Conservation (phyloP, 2,113 vertebrate genomes). For the Pleuronectes platessa region DNA sequence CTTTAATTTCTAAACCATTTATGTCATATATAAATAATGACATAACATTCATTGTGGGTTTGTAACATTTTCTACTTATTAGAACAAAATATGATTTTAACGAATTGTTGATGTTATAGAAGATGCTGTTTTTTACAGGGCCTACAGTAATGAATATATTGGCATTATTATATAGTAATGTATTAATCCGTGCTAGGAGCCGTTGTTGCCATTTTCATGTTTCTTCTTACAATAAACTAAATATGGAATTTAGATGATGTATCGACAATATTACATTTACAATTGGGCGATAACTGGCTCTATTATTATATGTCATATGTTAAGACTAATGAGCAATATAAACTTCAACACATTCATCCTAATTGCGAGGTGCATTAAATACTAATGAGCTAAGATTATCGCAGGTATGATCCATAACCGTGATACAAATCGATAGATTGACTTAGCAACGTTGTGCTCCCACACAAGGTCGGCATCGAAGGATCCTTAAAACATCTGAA, state of each 20-base stretch:
- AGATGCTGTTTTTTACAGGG: too few relatives aligned
- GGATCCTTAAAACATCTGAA: slow-evolving; percentile 25
- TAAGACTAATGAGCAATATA: slow-evolving; percentile 17
- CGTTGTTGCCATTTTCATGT: neutral
- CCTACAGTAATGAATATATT: neutral
- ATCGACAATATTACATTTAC: neutral
- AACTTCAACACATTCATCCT: neutral
- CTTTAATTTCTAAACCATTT: too few relatives aligned
- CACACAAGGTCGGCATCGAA: slow-evolving; percentile 4
- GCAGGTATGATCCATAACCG: neutral
- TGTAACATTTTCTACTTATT: too few relatives aligned
- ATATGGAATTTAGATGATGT: neutral
- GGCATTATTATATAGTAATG: neutral
- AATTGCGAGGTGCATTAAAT: neutral
- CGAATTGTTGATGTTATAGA: too few relatives aligned
- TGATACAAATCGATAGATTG: neutral
- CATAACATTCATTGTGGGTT: too few relatives aligned
- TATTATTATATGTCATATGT: neutral
- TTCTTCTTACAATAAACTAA: neutral
- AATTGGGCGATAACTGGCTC: neutral
- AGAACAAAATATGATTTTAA: too few relatives aligned
- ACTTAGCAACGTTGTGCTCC: neutral
- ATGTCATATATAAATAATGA: too few relatives aligned
- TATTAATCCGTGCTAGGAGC: neutral
- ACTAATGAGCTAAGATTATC: slow-evolving; percentile 9